Base-by-base conservation (phyloP, 2,113 vertebrate species). In the Myiagra hebetior region DNA sequence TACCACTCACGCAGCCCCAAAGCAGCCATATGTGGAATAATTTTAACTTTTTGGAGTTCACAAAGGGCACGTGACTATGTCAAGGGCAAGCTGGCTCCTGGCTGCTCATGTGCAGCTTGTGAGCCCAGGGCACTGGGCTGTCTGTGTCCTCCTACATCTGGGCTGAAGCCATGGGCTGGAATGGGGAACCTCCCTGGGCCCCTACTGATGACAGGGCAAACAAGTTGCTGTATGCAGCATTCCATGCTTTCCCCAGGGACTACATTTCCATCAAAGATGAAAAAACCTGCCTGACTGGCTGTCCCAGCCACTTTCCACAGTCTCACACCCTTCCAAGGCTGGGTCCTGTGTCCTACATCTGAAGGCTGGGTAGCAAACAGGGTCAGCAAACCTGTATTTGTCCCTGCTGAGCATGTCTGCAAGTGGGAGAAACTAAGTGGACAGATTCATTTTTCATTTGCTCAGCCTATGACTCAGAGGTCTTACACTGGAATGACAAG, bases 201-300 rank as follows among this genome's bases (percentile, higher is more conserved):
- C 17, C 35, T 80, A 85, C 33, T 57, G 67, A 59, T 83, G 74
- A 59, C 68, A 67, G 70, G 37, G 28, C 1, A 0, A 84, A 67
- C 59, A 75, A 52, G 89, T 31, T 42, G 26, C 57, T 88, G 75
- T 65, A 73, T 92, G 62, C 73, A 87, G 64, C 74, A 78, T 75
- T 68, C 84, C 21, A 10, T 49, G 63, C 69, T 63, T 75, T 89
- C 86, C 47, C 44, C 72, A 68, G 80, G 78, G 60, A 88, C 59
- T 23, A 12, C 47, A 93, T 91, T 95, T 95, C 80, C 92, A 93
- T 93, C 70, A 47, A 52, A 84, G 63, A 86, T 50, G 83, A 77
- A 77, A 68, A 52, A 96, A 96, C 96, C 90, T 84, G 96, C 83
- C 57, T 46, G 56, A 94, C 95, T 68, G 73, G 95, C 90, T 91